phyloP scores from a whole-genome alignment of 2,113 vertebrate species.

The Corythornis cristatus region DNA sequence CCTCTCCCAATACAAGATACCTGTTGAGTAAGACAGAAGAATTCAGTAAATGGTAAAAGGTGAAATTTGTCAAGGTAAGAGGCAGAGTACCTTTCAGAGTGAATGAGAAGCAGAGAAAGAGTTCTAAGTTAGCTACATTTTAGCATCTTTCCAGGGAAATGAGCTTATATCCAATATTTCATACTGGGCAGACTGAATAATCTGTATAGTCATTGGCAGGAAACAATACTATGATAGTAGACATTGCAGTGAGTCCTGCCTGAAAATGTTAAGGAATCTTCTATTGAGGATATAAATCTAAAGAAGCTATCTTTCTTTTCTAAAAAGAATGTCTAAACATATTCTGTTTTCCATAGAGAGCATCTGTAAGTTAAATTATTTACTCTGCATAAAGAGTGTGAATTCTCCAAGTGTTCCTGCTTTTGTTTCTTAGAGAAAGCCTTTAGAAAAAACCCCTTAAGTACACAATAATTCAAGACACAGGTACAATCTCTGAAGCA shows the following conservation, averaged over 20 bases:
- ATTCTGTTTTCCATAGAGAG: conserved; percentile 8
- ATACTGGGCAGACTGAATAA: conserved; percentile 11
- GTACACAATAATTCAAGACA: neutral
- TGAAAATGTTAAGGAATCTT: conserved; percentile 37
- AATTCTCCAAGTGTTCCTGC: conserved; percentile 22
- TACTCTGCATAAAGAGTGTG: conserved; percentile 5
- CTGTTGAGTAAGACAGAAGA: neutral
- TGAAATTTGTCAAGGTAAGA: neutral
- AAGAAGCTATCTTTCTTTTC: conserved; percentile 41
- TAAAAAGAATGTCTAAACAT: neutral
- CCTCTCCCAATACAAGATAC: neutral
- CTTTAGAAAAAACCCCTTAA: conserved; percentile 9
- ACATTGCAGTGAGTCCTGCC: conserved; percentile 8
- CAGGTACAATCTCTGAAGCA: neutral
- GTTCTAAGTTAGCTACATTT: neutral
- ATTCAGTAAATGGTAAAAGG: neutral
- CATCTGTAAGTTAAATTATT: conserved; percentile 58
- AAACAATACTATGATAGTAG: conserved; percentile 1
- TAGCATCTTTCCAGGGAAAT: neutral
- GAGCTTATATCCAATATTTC: neutral
- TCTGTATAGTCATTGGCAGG: neutral
- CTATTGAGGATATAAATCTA: conserved; percentile 42
- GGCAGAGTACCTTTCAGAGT: neutral
- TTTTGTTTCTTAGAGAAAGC: conserved; percentile 59
- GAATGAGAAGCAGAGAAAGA: neutral